A percentile compares a stretch with the other conserved stretches of the same genome.
These are phyloP conservation scores for Heteractis magnifica DNA, from an alignment of 92 coral and sea anemone genomes.

Conservation along the genomic window DNA sequence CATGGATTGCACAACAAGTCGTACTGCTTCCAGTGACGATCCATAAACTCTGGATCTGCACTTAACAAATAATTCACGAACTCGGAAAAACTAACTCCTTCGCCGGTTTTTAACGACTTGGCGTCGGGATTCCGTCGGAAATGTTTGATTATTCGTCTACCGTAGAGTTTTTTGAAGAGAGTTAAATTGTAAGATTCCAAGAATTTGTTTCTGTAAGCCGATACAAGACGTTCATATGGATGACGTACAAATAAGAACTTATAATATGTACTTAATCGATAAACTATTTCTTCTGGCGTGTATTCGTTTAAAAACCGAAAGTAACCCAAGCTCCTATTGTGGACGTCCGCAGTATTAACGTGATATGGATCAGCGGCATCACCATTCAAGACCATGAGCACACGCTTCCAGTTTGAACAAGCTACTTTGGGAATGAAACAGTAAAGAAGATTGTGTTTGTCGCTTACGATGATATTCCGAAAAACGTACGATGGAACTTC, in stretches of 20 bases:
- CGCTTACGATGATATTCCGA: constrained; percentile 82
- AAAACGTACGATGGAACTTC: constrained; percentile 72
- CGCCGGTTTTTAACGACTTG: constrained; percentile 70
- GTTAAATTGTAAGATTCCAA: constrained; percentile 87
- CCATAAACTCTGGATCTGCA: constrained; percentile 70
- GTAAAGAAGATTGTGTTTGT: constrained; percentile 76
- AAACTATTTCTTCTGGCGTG: constrained; percentile 80
- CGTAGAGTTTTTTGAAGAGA: constrained; percentile 79
- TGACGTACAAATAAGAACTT: constrained; percentile 92
- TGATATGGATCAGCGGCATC: constrained; percentile 89
- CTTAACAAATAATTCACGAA: constrained; percentile 73
- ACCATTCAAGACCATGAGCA: constrained; percentile 89
- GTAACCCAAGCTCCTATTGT: constrained; percentile 78
- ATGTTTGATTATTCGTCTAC: constrained; percentile 73
- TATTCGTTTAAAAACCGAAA: constrained; percentile 92
- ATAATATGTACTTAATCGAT: constrained; percentile 77
- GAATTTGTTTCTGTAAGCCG: constrained; percentile 96
- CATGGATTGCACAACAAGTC: constrained; percentile 92
- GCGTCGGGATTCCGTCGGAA: constrained; percentile 70
- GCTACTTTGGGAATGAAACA: constrained; percentile 94
- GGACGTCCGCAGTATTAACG: constrained; percentile 80
- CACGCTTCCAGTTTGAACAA: constrained; percentile 97
- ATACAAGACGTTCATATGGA: constrained; percentile 86
- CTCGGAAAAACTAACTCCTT: constrained; percentile 86
- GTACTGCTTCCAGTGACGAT: constrained; percentile 88